phyloP scores from a whole-genome alignment of 2,797 vertebrate genomes.

The Mormyrus proboscirostris region DNA sequence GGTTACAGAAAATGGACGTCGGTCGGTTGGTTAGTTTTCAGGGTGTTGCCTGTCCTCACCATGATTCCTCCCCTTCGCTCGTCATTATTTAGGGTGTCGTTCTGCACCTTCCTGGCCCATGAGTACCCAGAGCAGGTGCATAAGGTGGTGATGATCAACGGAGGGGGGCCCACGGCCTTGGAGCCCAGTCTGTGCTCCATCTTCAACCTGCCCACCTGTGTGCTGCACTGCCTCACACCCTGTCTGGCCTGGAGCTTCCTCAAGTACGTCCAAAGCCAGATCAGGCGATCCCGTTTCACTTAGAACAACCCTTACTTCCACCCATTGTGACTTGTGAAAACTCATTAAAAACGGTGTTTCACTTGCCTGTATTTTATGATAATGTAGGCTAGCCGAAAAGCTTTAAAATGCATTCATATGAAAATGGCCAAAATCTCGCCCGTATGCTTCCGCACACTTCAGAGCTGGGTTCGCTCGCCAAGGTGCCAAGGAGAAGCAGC shows the following conservation, averaged over 20 bases:
- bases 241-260: conserved; percentile 98
- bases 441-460: background rate
- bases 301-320: background rate
- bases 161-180: conserved; percentile 88
- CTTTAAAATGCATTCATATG: background rate
- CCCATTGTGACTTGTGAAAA: background rate
- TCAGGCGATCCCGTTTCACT: background rate
- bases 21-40: background rate
- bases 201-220: conserved; percentile 90
- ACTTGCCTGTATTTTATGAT: background rate
- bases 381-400: background rate
- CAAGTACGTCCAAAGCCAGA: conserved; percentile 66
- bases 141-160: conserved; percentile 97
- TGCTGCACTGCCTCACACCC: conserved; percentile 87
- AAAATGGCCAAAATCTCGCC: background rate
- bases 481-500: conserved; percentile 93
- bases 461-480: conserved; percentile 94
- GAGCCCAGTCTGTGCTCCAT: conserved; percentile 96
- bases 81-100: conserved; percentile 73
- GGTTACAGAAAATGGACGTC: background rate
- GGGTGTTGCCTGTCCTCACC: background rate
- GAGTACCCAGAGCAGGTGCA: conserved; percentile 94
- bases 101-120: conserved; percentile 94
- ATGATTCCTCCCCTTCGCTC: conserved; percentile 17
- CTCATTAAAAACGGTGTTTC: background rate